A percentile compares a stretch with the other conserved stretches of the same genome.
phyloP scores from a whole-genome alignment of 1,140 invertebrate species.

The Ctenoplectra terminalis region DNA sequence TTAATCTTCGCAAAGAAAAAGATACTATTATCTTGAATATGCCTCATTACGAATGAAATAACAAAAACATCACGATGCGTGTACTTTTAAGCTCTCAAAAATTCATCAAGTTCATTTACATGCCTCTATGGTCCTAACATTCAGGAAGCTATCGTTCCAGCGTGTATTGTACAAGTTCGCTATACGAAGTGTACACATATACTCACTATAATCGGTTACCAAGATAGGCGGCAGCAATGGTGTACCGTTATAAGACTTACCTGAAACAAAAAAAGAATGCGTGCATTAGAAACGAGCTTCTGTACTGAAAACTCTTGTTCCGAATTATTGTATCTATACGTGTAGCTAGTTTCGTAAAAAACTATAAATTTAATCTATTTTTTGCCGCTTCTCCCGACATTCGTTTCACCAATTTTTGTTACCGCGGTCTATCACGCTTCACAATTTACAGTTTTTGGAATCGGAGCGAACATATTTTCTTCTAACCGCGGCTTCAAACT shows the following conservation, averaged over 20 bases:
- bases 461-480: too few relatives aligned
- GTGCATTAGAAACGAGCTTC: slow-evolving; percentile 38
- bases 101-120: slow-evolving; percentile 15
- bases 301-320: slow-evolving; percentile 25
- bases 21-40: too few relatives aligned
- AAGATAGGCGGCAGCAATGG: slow-evolving; percentile 44
- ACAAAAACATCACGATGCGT: too few relatives aligned
- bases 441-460: too few relatives aligned
- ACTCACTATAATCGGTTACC: slow-evolving; percentile 43
- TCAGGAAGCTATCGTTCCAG: slow-evolving; percentile 14
- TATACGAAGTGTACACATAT: slow-evolving; percentile 1
- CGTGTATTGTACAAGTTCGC: slow-evolving; percentile 12
- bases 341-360: too few relatives aligned
- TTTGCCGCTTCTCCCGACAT: too few relatives aligned
- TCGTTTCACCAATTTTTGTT: too few relatives aligned
- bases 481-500: too few relatives aligned
- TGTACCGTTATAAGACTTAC: slow-evolving; percentile 65
- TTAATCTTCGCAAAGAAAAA: too few relatives aligned
- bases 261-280: slow-evolving; percentile 63
- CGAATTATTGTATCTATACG: not conserved
- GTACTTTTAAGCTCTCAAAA: not conserved
- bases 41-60: too few relatives aligned
- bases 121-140: not conserved
- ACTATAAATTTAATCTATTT: too few relatives aligned
- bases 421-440: too few relatives aligned